phyloP scores from a whole-genome alignment of 1,140 invertebrate species.

The Branchinecta lynchi region DNA sequence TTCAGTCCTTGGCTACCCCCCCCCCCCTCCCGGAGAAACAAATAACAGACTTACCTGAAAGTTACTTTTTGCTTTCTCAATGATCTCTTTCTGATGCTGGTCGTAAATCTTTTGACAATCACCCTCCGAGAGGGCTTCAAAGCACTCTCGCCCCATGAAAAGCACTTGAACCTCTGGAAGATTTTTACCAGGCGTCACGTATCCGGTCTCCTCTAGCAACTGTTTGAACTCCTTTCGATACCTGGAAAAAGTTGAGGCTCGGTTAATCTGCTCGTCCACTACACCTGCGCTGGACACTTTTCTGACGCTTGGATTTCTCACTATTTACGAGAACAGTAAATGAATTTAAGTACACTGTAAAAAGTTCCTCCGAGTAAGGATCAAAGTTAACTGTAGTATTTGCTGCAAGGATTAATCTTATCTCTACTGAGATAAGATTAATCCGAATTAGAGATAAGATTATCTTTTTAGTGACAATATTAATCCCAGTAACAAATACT shows the following conservation, averaged over 20 bases:
- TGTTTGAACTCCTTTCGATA: conserved; percentile 70
- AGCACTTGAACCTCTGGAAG: conserved; percentile 79
- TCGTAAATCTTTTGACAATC: conserved; percentile 89
- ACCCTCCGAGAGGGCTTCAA: conserved; percentile 70
- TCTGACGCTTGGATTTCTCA: too few species aligned
- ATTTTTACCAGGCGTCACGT: conserved; percentile 76
- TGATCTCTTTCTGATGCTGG: conserved; percentile 79
- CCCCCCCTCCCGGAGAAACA: too few species aligned
- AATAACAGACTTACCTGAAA: conserved; percentile 45
- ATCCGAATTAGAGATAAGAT: too few species aligned
- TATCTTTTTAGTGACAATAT: too few species aligned
- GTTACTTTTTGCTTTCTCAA: conserved; percentile 76
- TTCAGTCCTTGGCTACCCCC: too few species aligned
- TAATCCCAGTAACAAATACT: too few species aligned
- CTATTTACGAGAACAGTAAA: too few species aligned
- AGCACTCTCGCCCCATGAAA: conserved; percentile 89
- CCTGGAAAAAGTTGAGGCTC: conserved; percentile 26
- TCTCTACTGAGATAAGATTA: too few species aligned
- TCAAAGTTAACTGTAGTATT: too few species aligned
- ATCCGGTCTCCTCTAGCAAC: conserved; percentile 80
- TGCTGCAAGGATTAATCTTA: too few species aligned
- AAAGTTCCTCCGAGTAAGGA: too few species aligned
- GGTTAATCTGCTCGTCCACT: not conserved
- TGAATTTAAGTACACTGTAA: too few species aligned
- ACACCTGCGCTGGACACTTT: not conserved